Evolutionary conservation across 2,888 invertebrate genomes (phyloP), one percentile per base, ranked within the genome.

Genomic region (Caenorhabditis macrosperma): DNA sequence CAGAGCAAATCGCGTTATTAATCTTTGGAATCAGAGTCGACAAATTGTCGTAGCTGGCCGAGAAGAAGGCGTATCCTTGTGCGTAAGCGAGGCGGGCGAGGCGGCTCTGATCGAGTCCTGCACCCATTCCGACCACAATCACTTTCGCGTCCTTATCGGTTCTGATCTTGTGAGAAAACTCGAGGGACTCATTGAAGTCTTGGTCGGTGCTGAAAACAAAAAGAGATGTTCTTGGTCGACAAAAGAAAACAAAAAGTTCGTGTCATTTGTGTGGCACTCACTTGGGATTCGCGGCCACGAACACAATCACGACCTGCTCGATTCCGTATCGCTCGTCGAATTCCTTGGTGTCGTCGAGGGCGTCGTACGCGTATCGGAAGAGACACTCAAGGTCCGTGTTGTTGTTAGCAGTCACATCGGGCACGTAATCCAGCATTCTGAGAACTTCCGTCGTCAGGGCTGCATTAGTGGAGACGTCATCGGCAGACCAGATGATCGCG

Each of bases 331-430:
- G 60, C 38, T 78, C 74, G n/a, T 67, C 78, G 33, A 81, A 69
- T 15, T 67, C 67, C 28, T 79, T 75, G 5, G 24, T 28, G n/a
- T 64, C 74, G 30, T 54, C 74, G n/a, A 82, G 28, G 17, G 64
- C 83, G 26, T 76, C 75, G 46, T 74, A 81, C 10, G 78, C 72
- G 77, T 86, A 86, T 9, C 85, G 82, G 85, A 86, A 86, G n/a
- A 86, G 55, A n/a, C 82, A 76, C 50, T 84, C 83, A 17, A 84
- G 67, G 66, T 83, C 84, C 0, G 79, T 75, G 46, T 78, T 81
- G 46, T 85, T 86, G 68, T 85, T 82, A 7, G 57, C 33, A 26
- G 74, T 67, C 1, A 85, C 84, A 68, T 85, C 80, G 6, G 83
- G 83, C 28, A 84, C 79, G 64, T 85, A 75, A 2, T 78, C 78